Conservation (phyloP, 2,797 vertebrate genomes). For the Lagorchestes hirsutus region DNA sequence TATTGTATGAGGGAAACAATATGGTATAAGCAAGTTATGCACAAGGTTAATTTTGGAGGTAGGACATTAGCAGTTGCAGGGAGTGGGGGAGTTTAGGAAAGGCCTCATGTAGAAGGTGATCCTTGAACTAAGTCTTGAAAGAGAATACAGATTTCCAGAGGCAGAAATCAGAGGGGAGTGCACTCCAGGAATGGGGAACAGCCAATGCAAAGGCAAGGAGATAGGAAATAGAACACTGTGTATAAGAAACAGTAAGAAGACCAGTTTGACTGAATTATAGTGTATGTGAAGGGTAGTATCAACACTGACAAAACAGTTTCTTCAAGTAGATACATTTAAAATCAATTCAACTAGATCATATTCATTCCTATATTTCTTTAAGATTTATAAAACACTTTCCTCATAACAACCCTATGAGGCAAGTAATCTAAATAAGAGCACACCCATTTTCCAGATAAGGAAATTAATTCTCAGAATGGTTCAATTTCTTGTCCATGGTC, state of each 20-base stretch:
- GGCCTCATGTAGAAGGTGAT: background rate
- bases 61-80: background rate
- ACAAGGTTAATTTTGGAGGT: background rate
- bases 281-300: background rate
- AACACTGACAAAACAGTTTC: background rate
- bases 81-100: background rate
- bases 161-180: background rate
- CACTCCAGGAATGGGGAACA: background rate
- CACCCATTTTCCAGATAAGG: background rate
- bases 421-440: background rate
- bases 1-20: background rate
- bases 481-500: background rate
- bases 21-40: background rate
- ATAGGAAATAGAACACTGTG: background rate
- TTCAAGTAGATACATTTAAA: background rate
- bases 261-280: background rate
- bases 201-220: background rate
- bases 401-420: background rate
- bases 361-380: background rate
- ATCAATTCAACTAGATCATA: background rate
- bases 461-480: background rate
- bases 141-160: background rate
- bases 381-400: background rate
- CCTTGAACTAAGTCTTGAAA: background rate
- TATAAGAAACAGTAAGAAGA: background rate